Evolutionary conservation across 2,113 vertebrate species (phyloP), one percentile per base, ranked within the genome.

Genomic region (Syngnathus floridae): DNA sequence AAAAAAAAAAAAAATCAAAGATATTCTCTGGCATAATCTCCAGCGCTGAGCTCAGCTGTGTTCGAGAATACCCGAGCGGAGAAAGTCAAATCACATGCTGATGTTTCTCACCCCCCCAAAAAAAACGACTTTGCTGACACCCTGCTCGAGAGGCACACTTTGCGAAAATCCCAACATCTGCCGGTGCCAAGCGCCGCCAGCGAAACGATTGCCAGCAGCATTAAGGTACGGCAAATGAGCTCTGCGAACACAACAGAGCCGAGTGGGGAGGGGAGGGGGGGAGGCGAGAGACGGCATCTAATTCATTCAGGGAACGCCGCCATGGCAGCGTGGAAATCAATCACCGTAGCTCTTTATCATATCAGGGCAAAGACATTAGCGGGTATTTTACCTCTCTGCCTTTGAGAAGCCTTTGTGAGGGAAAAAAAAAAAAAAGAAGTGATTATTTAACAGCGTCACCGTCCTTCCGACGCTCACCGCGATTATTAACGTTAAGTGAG

Each of bases 1-100:
- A 71, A 12, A 40, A 62, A 57, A 80, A 67, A 70, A 49, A 58
- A 66, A 69, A 68, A 71, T 40, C 72, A 75, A 74, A 80, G 69
- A 85, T 80, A 78, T 78, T 78, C 77, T 59, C 62, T 19, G 35
- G 60, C 26, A 26, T 82, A 78, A 85, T 84, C 84, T 83, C 45
- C 61, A n/a, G 48, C 67, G 81, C 83, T 76, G 71, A 81, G 71
- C 77, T 80, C 70, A 74, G 72, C 75, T 38, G 31, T 69, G 65
- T 61, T 64, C 1, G 57, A 81, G 64, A 62, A 65, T 62, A 69
- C 73, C 67, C 61, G 41, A 9, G 16, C 64, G 40, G 17, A 65
- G 66, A 66, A 43, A 62, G 51, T 43, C n/a, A 62, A 56, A 56
- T 26, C 52, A 12, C 69, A 45, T 36, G 46, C 63, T 49, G 36